These are phyloP conservation scores for Brachycybe producta DNA, from an alignment of 2,888 invertebrate genomes.

Conservation along the genomic window DNA sequence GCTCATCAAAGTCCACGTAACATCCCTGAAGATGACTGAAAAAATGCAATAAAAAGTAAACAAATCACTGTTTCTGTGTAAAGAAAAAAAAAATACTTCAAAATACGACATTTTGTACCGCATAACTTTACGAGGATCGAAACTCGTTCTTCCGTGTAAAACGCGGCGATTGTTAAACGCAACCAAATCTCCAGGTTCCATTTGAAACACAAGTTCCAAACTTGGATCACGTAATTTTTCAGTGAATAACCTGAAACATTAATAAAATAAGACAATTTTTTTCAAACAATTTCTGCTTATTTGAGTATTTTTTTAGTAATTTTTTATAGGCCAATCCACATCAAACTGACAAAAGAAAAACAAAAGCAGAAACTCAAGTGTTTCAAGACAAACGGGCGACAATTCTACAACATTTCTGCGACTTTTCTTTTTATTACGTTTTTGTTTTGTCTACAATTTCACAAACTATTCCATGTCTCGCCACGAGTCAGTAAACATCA, in stretches of 20 bases:
- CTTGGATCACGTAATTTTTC: constrained; percentile 27
- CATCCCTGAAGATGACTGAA: constrained; percentile 31
- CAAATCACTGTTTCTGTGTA: too few species aligned
- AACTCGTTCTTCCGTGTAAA: constrained; percentile 30
- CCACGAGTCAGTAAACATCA: too few species aligned
- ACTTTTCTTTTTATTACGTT: too few species aligned
- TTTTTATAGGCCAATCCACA: background rate
- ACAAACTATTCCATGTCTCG: too few species aligned
- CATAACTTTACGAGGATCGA: constrained; percentile 27
- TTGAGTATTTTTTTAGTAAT: background rate
- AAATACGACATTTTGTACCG: constrained; percentile 22
- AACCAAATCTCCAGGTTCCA: constrained; percentile 32
- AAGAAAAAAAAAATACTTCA: background rate
- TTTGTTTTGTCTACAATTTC: too few species aligned
- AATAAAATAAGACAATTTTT: background rate
- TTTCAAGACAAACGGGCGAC: too few species aligned
- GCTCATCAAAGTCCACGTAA: constrained; percentile 33
- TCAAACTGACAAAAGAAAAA: background rate
- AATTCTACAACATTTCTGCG: too few species aligned
- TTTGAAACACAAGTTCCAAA: constrained; percentile 27
- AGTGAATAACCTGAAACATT: constrained; percentile 24
- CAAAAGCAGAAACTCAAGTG: too few species aligned
- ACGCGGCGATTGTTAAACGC: constrained; percentile 32
- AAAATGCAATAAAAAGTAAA: constrained; percentile 1
- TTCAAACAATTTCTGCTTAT: background rate